Evolutionary conservation across 2,888 invertebrate genomes (phyloP).

Genomic region (Neoitamus cyanurus): DNA sequence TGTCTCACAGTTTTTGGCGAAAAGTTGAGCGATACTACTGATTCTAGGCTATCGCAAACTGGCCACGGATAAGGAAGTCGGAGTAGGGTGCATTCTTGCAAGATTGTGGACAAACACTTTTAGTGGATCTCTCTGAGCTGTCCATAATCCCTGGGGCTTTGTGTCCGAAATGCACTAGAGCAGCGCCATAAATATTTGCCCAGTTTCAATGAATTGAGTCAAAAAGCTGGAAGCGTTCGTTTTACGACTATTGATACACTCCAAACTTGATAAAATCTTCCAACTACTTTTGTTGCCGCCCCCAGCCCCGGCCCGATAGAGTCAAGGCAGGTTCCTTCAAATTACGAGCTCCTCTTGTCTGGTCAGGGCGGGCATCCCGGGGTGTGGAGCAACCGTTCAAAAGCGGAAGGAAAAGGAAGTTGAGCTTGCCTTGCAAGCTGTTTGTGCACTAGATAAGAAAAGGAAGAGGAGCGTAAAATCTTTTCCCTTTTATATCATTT

Average conservation of each 20-base stretch:
- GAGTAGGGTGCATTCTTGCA: background rate
- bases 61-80: background rate
- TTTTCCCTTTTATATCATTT: constrained; percentile 38
- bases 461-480: constrained; percentile 23
- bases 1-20: background rate
- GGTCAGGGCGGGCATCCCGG: background rate
- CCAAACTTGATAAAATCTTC: constrained; percentile 1
- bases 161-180: background rate
- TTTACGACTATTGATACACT: constrained; percentile 26
- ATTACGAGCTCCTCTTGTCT: background rate
- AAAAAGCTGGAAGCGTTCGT: constrained; percentile 20
- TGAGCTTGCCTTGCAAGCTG: background rate
- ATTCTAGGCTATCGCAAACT: background rate
- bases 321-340: background rate
- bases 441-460: background rate
- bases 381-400: background rate
- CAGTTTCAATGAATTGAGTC: constrained; percentile 5
- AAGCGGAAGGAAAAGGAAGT: background rate
- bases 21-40: background rate
- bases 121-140: background rate
- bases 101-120: constrained; percentile 12
- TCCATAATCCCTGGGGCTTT: background rate
- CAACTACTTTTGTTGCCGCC: background rate
- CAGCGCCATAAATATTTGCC: constrained; percentile 11
- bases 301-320: background rate